Percentiles rank a stretch among this genome's conserved stretches.
Conservation (phyloP, 2,888 invertebrate species). For the Scaptomyza flava region DNA sequence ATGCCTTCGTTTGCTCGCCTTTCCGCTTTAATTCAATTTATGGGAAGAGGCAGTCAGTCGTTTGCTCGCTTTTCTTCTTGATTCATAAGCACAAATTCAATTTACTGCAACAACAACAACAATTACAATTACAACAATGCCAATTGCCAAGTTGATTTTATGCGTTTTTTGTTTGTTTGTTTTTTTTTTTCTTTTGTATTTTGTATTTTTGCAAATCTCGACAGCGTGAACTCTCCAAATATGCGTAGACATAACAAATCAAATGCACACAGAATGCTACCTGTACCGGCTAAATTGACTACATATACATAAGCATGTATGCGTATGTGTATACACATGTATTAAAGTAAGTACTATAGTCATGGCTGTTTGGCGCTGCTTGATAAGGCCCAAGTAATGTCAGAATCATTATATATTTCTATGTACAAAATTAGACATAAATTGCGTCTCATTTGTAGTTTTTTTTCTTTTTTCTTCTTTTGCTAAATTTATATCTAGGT, state of each 20-base stretch:
- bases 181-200: slow-evolving; percentile 1
- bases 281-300: neutral
- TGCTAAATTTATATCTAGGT: neutral
- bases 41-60: slow-evolving; percentile 28
- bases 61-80: slow-evolving; percentile 50
- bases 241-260: slow-evolving; percentile 2
- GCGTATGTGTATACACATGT: neutral
- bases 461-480: neutral
- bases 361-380: neutral
- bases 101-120: slow-evolving; percentile 39
- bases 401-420: slow-evolving; percentile 1
- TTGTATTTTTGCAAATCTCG: slow-evolving; percentile 4
- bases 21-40: slow-evolving; percentile 76
- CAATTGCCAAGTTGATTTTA: slow-evolving; percentile 27
- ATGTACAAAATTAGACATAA: neutral
- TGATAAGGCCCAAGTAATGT: slow-evolving; percentile 1
- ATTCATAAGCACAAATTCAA: slow-evolving; percentile 59
- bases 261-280: neutral
- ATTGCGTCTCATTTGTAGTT: neutral
- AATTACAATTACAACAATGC: slow-evolving; percentile 1
- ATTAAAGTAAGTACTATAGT: neutral
- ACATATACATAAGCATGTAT: neutral
- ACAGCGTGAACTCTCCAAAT: slow-evolving; percentile 6
- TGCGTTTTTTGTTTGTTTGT: too few relatives aligned
- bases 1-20: slow-evolving; percentile 27